Evolutionary conservation across 2,797 vertebrate genomes (phyloP).

Genomic region (Muraenolepis orangiensis): DNA sequence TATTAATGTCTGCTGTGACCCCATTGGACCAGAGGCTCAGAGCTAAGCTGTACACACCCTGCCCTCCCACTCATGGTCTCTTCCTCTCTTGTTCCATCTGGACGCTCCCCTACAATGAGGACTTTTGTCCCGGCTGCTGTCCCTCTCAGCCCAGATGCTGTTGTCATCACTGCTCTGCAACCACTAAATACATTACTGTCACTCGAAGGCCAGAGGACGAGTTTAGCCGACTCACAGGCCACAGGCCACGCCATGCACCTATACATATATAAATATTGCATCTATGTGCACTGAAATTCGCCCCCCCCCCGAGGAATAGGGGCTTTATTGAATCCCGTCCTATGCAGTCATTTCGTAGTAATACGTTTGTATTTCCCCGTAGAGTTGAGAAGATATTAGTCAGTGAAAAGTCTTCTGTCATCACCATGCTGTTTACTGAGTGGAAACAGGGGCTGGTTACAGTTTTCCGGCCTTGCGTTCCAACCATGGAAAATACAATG

Average conservation of each 20-base stretch:
- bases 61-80: background rate
- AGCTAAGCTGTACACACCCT: background rate
- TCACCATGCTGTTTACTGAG: background rate
- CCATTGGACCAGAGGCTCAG: background rate
- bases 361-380: background rate
- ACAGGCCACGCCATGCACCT: background rate
- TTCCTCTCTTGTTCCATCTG: background rate
- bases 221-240: background rate
- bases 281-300: background rate
- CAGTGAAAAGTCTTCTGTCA: background rate
- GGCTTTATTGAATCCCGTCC: background rate
- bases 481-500: too few species aligned
- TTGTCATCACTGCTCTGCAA: background rate
- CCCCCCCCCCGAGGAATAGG: background rate
- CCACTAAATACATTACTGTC: background rate
- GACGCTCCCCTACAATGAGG: background rate
- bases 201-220: background rate
- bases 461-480: too few species aligned
- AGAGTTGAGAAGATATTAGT: slow-evolving; percentile 1
- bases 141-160: background rate
- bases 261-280: background rate
- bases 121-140: background rate
- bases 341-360: background rate
- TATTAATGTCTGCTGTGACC: background rate
- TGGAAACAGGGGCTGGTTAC: background rate